phyloP scores from a whole-genome alignment of 2,888 invertebrate genomes.

The Bibio marci region DNA sequence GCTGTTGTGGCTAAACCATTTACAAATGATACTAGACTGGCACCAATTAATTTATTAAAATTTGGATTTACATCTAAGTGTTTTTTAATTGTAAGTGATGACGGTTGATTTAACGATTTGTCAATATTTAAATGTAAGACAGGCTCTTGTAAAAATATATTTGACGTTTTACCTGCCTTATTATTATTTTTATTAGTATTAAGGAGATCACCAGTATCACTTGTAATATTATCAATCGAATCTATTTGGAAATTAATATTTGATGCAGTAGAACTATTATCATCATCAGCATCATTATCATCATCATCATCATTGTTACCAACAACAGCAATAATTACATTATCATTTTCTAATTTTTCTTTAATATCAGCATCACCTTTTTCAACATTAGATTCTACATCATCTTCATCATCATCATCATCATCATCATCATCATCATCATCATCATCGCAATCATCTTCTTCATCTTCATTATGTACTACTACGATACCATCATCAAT shows the following conservation, averaged over 20 bases:
- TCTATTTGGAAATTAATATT: too few species aligned
- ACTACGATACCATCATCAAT: not conserved
- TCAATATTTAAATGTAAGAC: conserved; percentile 27
- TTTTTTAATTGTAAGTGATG: conserved; percentile 27
- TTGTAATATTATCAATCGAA: too few species aligned
- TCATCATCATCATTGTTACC: too few species aligned
- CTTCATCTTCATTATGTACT: not conserved
- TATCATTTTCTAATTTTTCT: too few species aligned
- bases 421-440: not conserved
- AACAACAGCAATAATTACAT: too few species aligned
- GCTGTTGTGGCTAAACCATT: not conserved
- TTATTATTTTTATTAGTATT: not conserved
- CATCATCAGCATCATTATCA: too few species aligned
- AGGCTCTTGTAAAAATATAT: conserved; percentile 29
- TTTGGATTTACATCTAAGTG: conserved; percentile 22
- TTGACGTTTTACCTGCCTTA: conserved; percentile 8
- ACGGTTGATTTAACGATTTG: conserved; percentile 27
- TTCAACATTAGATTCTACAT: not conserved
- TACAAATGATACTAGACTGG: conserved; percentile 1
- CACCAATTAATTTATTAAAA: conserved; percentile 14
- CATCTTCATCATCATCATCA: not conserved
- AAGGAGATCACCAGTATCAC: too few species aligned
- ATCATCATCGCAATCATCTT: not conserved
- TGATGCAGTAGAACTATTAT: too few species aligned
- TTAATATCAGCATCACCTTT: too few species aligned